Base-by-base conservation (phyloP, 2,888 invertebrate genomes). In the Ormyrus labotus region DNA sequence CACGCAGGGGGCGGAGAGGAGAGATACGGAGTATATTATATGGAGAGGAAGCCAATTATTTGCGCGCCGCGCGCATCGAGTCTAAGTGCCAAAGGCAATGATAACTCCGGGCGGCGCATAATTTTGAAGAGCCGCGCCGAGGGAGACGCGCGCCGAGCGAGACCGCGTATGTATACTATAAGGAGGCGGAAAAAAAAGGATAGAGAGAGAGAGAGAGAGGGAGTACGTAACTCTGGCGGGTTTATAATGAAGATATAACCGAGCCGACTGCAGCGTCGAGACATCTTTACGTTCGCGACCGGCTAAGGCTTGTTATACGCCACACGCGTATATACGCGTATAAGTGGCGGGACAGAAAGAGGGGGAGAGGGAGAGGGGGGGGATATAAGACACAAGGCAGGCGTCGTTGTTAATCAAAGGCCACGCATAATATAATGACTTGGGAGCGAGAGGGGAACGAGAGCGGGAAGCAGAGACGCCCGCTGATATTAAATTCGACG, bases 231-330 rank as follows among this genome's bases (percentile, higher is more conserved):
- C 87, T 89, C 87, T 88, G 85, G 81, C 85, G 83, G 83, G 84
- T 84, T 88, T 88, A 87, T 90, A 90, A 90, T 90, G 89, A 90
- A 90, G 90, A 90, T 90, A 89, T 88, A 90, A 90, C 89, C 88
- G 85, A 87, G 87, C 85, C 86, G 85, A 87, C 34, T 34, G 85
- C 84, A 34, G 86, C 85, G 86, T 85, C 87, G 87, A 89, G 89
- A 90, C 90, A 89, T 89, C 88, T 90, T 90, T 89, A 90, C 89
- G 89, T 84, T 82, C 83, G 84, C 84, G 84, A 85, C 84, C 85
- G 81, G 83, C 65, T 34, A 10, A 34, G 84, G 87, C 88, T 89
- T 85, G 89, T 89, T 89, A 89, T 87, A 86, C 34, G 72, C 72
- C 73, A 63, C 73, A 53, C 47, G 50, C 84, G 85, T 69, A 7